Base-by-base conservation (phyloP, 2,113 vertebrate species). In the Scomber scombrus region DNA sequence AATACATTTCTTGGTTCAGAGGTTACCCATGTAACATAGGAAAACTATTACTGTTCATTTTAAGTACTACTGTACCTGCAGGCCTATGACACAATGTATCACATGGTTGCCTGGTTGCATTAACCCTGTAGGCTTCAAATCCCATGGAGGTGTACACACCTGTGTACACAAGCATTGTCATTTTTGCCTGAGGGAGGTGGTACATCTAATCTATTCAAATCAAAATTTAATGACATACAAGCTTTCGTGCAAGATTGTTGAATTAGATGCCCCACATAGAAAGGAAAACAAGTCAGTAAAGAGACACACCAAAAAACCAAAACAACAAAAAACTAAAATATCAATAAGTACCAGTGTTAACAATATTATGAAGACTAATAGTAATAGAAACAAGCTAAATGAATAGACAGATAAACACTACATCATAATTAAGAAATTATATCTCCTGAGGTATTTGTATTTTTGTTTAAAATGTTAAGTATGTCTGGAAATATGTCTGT, bases 121-220 rank as follows among this genome's bases (percentile, higher is more conserved):
- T 81, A 5, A 68, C 34, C 61, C 45, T 67, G 15, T 13, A 52
- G 60, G 15, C 29, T 79, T 76, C 21, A 65, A 63, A 67, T 84
- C 50, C 61, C 61, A 8, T 40, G 34, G 34, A 40, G 34, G 34
- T 21, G 31, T 34, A 57, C 57, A 63, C 78, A 83, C 78, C 81
- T 84, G 81, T 89, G 71, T 45, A 86, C 80, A 80, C 63, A 71
- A 26, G 57, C 66, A 69, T 83, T 80, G 54, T 21, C 34, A 64
- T 65, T 65, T 82, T 62, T 88, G 75, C 85, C 76, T 81, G 3
- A n/a, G 80, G 67, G 71, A 52, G 56, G 65, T 46, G 21, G 50
- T 56, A 70, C 26, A 51, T 83, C 69, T 78, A 49, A 76, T 85
- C 70, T 71, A 81, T 73, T 87, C 70, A 78, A 86, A 75, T 72